phyloP scores from a whole-genome alignment of 2,888 invertebrate species.

The Synergus umbraculus region DNA sequence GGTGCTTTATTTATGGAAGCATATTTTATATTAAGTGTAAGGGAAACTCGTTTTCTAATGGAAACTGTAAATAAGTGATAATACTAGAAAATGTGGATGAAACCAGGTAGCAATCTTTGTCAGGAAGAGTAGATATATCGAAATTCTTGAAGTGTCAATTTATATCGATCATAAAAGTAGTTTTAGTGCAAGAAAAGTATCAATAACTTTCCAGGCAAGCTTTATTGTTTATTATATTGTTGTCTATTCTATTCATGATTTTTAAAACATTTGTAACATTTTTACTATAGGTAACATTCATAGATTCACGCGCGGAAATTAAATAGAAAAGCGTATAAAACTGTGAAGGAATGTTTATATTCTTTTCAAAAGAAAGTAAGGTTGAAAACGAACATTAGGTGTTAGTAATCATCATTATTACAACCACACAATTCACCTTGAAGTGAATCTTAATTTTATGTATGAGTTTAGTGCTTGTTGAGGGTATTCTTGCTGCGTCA shows the following conservation, averaged over 20 bases:
- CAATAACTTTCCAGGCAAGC: conserved; percentile 5
- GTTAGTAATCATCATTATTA: conserved; percentile 7
- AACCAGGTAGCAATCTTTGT: conserved; percentile 21
- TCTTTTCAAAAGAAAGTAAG: conserved; percentile 6
- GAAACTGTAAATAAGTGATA: conserved; percentile 36
- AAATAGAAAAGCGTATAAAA: not conserved
- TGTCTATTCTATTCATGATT: not conserved
- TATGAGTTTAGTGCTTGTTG: conserved; percentile 15
- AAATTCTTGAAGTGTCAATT: conserved; percentile 19
- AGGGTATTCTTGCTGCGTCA: not conserved
- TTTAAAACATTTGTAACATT: not conserved
- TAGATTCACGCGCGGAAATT: too few relatives aligned
- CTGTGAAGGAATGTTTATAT: not conserved
- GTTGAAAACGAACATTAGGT: conserved; percentile 17
- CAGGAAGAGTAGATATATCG: conserved; percentile 21
- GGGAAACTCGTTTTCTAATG: conserved; percentile 33
- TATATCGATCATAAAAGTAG: conserved; percentile 12
- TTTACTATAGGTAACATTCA: not conserved
- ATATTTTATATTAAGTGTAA: conserved; percentile 35
- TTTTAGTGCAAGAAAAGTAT: not conserved
- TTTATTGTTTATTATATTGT: not conserved
- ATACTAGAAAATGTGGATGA: not conserved
- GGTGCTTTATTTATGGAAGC: conserved; percentile 11
- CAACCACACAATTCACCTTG: not conserved
- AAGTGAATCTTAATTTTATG: conserved; percentile 7